Percentiles rank a stretch among this genome's conserved stretches.
phyloP scores from a whole-genome alignment of 2,888 invertebrate genomes.

The Apotomis capreana region DNA sequence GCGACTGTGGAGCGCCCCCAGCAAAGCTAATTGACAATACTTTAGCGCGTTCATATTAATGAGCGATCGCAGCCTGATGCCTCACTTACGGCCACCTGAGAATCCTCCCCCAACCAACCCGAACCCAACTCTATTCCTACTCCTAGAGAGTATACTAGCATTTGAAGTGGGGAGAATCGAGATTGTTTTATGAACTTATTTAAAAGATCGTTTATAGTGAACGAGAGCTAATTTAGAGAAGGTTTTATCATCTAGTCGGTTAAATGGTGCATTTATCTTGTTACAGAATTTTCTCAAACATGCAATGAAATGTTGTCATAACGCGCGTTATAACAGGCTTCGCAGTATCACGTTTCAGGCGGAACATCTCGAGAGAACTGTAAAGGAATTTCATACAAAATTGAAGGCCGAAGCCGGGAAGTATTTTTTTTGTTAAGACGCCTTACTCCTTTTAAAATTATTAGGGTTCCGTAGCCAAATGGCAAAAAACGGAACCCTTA shows the following conservation, averaged over 20 bases:
- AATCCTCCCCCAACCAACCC: background rate
- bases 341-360: no score
- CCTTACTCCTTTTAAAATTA: no score
- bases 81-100: constrained; percentile 32
- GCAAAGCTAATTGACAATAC: constrained; percentile 40
- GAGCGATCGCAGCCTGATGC: constrained; percentile 33
- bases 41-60: constrained; percentile 40
- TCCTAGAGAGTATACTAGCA: background rate
- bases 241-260: constrained; percentile 7
- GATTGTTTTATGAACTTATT: constrained; percentile 19
- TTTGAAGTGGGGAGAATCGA: background rate
- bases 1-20: constrained; percentile 6
- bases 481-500: no score
- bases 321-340: no score
- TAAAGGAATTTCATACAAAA: no score
- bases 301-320: no score
- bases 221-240: constrained; percentile 14
- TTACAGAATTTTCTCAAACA: constrained; percentile 3
- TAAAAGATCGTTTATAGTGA: constrained; percentile 19
- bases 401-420: no score
- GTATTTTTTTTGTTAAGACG: no score
- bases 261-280: constrained; percentile 11
- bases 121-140: background rate
- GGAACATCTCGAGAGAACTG: no score
- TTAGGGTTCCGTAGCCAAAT: no score